Base-by-base conservation (phyloP, 2,888 invertebrate species). In the Standfussiana lucernea region DNA sequence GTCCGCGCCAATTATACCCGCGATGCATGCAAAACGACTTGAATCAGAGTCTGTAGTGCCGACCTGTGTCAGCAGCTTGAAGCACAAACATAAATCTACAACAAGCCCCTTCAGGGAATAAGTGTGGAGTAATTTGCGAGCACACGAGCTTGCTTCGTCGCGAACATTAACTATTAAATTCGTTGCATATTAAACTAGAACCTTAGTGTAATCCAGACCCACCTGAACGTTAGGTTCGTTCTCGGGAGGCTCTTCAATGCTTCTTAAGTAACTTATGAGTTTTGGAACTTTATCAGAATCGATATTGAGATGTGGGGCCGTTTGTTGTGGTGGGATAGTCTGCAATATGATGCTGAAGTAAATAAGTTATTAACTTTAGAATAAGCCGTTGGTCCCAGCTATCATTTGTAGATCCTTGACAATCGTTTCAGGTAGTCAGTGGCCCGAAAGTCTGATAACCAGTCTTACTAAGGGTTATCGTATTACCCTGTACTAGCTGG, bases 111-210 rank as follows among this genome's bases (percentile, higher is more conserved):
- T 93, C 77, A 71, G 95, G 94, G 95, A 94, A 94, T 93, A 94
- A 95, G 95, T 95, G 95, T 93, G 92, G 93, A 95, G 96, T 96
- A 96, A 96, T 96, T 95, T 96, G 95, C 93, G 92, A 94, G 91
- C 94, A 94, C 92, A 94, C 92, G 93, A 93, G 93, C 90, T 91
- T 90, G 90, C 93, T 91, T 92, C 91, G 92, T 94, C 95, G 95
- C 93, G 91, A 92, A 93, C 96, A 96, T 96, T 96, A 96, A 96
- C 95, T 96, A 96, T 96, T 96, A 96, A 96, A 96, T 95, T 96
- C 96, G 96, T 96, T 96, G 96, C 96, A 96, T 96, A 95, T 95
- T 96, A 96, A 95, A 96, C 94, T 95, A 95, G 93, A 91, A 91
- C 92, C 94, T 93, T 93, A 93, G 92, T 93, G 93, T 94, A 94